A percentile compares a stretch with the other conserved stretches of the same genome.
phyloP scores from a whole-genome alignment of 2,113 vertebrate genomes.

The Meles meles region DNA sequence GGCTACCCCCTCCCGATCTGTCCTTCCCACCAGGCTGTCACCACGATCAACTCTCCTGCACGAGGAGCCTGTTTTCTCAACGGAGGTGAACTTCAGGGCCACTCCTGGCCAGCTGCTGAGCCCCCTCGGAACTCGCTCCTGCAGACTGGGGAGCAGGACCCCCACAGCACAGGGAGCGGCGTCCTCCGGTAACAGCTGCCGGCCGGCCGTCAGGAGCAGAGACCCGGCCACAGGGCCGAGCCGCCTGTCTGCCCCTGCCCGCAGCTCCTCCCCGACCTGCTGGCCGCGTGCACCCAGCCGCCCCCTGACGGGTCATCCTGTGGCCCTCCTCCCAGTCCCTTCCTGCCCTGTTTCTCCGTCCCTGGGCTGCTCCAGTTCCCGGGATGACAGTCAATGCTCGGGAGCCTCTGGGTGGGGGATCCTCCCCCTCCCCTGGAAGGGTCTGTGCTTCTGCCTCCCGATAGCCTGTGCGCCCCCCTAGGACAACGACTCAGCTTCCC shows the following conservation, averaged over 20 bases:
- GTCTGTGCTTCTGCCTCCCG: background rate
- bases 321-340: background rate
- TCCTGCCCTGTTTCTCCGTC: background rate
- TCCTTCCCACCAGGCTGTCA: background rate
- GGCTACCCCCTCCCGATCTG: background rate
- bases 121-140: background rate
- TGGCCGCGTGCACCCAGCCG: background rate
- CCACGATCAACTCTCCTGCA: background rate
- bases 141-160: background rate
- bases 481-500: background rate
- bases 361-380: background rate
- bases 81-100: background rate
- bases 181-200: background rate
- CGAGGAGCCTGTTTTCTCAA: background rate
- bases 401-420: too few relatives aligned
- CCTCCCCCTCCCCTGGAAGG: too few relatives aligned
- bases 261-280: background rate
- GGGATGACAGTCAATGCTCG: background rate
- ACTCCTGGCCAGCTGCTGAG: background rate
- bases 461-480: background rate
- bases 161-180: background rate
- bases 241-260: background rate
- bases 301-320: too few relatives aligned
- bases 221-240: background rate
- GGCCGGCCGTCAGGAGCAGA: background rate